phyloP scores from a whole-genome alignment of 2,888 invertebrate genomes.

The Acanthosepion esculentum region DNA sequence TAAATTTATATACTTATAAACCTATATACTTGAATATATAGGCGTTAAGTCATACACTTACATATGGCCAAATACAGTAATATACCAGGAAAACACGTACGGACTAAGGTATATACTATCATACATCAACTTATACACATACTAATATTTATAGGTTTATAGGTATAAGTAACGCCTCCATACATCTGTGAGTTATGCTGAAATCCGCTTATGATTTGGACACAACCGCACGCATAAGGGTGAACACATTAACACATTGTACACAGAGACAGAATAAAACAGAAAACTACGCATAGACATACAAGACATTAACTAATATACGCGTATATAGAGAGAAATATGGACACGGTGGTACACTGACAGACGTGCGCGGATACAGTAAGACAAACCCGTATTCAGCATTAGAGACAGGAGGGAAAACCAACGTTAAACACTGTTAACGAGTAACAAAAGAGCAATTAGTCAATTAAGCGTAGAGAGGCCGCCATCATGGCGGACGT shows the following conservation, averaged over 20 bases:
- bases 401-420: not conserved
- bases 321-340: not conserved
- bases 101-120: not conserved
- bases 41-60: not conserved
- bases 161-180: no score
- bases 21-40: not conserved
- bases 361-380: not conserved
- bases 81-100: not conserved
- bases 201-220: not conserved
- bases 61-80: not conserved
- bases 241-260: slow-evolving; percentile 33
- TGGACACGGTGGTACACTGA: not conserved
- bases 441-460: slow-evolving; percentile 11
- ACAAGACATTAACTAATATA: not conserved
- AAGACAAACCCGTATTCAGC: slow-evolving; percentile 33
- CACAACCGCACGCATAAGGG: not conserved
- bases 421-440: not conserved
- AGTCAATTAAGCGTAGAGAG: slow-evolving; percentile 16
- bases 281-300: not conserved
- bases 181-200: not conserved
- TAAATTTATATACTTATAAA: not conserved
- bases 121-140: no score
- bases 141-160: no score
- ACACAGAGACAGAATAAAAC: not conserved
- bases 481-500: slow-evolving; percentile 33